Conservation (phyloP, 2,113 vertebrate species). For the Callithrix jacchus region DNA sequence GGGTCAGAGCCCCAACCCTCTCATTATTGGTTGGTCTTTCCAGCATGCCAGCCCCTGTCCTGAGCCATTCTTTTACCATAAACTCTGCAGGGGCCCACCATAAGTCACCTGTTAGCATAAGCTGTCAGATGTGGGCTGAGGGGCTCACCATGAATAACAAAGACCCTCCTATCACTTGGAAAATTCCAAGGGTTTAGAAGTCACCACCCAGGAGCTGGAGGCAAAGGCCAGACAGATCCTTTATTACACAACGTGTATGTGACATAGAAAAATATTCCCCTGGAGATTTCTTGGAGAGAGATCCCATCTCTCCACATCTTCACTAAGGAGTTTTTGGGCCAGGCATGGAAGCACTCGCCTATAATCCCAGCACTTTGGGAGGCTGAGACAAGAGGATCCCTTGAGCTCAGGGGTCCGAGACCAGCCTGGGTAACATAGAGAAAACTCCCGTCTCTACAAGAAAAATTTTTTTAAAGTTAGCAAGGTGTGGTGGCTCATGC, state of each 20-base stretch:
- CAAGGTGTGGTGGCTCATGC: too few species aligned
- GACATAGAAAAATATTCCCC: background rate
- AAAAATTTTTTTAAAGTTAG: too few species aligned
- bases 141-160: background rate
- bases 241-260: background rate
- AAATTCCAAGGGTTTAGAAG: background rate
- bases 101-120: background rate
- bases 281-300: background rate
- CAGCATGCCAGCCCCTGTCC: background rate
- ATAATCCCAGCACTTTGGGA: too few species aligned
- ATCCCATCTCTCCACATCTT: background rate
- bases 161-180: background rate
- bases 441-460: too few species aligned
- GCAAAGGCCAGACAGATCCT: background rate
- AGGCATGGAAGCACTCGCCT: rapidly evolving
- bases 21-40: background rate
- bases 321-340: background rate
- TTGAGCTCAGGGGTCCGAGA: too few species aligned
- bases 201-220: background rate
- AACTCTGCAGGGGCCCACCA: background rate
- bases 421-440: too few species aligned
- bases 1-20: background rate
- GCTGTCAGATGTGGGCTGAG: background rate
- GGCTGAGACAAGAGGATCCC: too few species aligned
- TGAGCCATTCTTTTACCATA: background rate